Percentiles rank a stretch among this genome's conserved stretches.
Conservation (phyloP, 2,888 invertebrate genomes). For the Calliphora vomitoria region DNA sequence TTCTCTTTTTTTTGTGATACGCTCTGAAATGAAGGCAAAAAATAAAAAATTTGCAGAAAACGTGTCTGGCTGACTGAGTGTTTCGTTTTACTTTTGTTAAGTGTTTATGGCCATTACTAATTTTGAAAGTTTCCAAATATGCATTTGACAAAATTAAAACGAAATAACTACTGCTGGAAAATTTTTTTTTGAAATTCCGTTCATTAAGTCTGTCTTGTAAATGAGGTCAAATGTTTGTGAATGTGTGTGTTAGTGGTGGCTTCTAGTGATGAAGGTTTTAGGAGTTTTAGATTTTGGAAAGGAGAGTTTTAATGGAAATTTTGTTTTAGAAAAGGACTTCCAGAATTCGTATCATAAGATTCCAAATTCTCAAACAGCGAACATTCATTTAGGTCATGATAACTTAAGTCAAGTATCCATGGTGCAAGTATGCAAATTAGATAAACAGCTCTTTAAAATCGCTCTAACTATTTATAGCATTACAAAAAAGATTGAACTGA, state of each 20-base stretch:
- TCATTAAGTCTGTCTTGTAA: conserved; percentile 27
- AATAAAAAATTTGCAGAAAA: conserved; percentile 30
- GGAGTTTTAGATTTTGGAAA: background rate
- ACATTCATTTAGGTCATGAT: too few species aligned
- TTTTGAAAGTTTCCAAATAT: conserved; percentile 67
- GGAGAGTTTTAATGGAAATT: background rate
- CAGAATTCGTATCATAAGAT: too few species aligned
- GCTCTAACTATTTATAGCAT: too few species aligned
- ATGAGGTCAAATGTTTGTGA: conserved; percentile 44
- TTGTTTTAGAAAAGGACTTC: background rate
- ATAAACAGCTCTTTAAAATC: too few species aligned
- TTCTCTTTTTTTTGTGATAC: conserved; percentile 38
- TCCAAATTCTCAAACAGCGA: too few species aligned
- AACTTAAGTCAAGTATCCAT: too few species aligned
- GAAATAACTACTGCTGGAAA: conserved; percentile 18
- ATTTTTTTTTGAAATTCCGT: conserved; percentile 19
- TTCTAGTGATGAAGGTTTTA: too few species aligned
- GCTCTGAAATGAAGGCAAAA: background rate
- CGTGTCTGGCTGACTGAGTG: conserved; percentile 14
- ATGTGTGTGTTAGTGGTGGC: background rate
- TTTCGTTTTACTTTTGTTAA: conserved; percentile 23
- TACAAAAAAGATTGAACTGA: too few species aligned
- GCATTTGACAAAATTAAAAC: conserved; percentile 59
- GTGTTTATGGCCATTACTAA: conserved; percentile 66
- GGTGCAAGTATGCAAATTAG: too few species aligned